Percentiles rank a stretch among this genome's conserved stretches.
Evolutionary conservation across 2,888 invertebrate species (phyloP).

Genomic region (Hermaeophaga mercurialis): DNA sequence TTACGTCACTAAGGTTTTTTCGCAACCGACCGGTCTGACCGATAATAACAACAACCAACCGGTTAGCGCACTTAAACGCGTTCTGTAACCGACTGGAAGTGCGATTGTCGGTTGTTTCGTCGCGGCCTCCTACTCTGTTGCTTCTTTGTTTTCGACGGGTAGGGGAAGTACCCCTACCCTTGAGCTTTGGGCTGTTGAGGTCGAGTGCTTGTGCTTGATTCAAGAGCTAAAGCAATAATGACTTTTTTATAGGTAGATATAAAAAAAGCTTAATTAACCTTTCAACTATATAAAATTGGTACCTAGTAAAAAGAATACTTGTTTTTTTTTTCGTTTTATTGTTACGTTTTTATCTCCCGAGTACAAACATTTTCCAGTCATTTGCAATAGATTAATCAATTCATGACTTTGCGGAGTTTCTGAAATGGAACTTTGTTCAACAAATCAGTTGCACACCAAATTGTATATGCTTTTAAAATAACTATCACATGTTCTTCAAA

Average conservation of each 20-base stretch:
- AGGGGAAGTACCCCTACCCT: conserved; percentile 17
- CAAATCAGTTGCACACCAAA: too few species aligned
- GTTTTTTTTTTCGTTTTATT: background rate
- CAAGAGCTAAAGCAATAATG: conserved; percentile 14
- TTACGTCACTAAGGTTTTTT: conserved; percentile 19
- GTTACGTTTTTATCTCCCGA: background rate
- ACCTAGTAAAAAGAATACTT: background rate
- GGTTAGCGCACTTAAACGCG: conserved; percentile 1
- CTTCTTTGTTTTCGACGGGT: conserved; percentile 22
- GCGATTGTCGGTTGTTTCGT: conserved; percentile 27
- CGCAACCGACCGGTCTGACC: conserved; percentile 6
- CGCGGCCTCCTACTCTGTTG: conserved; percentile 29
- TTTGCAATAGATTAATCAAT: too few species aligned
- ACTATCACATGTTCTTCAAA: too few species aligned
- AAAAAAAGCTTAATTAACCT: conserved; percentile 14
- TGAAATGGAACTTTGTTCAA: too few species aligned
- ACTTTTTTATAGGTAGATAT: conserved; percentile 6
- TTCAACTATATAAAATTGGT: conserved; percentile 10
- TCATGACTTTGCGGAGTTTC: too few species aligned
- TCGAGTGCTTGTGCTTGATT: conserved; percentile 15
- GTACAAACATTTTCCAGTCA: too few species aligned
- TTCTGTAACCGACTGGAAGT: conserved; percentile 34
- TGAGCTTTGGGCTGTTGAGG: background rate
- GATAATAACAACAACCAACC: background rate
- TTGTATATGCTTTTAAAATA: too few species aligned